A percentile compares a stretch with the other conserved stretches of the same genome.
Evolutionary conservation across 2,797 vertebrate species (phyloP).

Genomic region (Falco concolor): DNA sequence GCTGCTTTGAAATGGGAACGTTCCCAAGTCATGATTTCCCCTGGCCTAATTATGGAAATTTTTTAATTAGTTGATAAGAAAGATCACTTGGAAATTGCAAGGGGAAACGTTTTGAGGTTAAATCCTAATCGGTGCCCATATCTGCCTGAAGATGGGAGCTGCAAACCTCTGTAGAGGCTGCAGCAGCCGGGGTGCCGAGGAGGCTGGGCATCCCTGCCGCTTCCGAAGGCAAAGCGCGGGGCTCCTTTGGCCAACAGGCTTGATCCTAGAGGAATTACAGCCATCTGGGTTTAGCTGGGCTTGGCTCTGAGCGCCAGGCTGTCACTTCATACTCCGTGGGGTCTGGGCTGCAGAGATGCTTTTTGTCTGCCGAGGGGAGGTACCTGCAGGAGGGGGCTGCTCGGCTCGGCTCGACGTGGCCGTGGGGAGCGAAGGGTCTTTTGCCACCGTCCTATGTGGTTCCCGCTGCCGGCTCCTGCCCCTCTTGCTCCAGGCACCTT

Average conservation of each 20-base stretch:
- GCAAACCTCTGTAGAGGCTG: not conserved
- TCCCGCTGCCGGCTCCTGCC: not conserved
- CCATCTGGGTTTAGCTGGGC: not conserved
- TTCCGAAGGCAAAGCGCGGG: fast-evolving
- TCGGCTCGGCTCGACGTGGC: fast-evolving
- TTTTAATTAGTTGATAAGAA: conserved; percentile 57
- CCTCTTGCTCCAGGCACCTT: not conserved
- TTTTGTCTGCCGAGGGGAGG: fast-evolving
- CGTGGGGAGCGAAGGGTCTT: not conserved
- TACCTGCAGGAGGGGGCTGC: not conserved
- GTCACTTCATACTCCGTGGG: fast-evolving
- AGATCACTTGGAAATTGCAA: conserved; percentile 12
- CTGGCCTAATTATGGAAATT: conserved; percentile 44
- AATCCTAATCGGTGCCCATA: not conserved
- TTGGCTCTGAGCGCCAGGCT: not conserved
- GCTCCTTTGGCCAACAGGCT: not conserved
- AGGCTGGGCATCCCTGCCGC: not conserved
- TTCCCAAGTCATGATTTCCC: not conserved
- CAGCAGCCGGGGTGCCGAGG: fast-evolving
- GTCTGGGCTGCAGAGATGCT: not conserved
- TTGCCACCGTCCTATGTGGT: fast-evolving
- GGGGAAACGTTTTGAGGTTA: conserved; percentile 29
- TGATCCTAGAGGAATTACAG: not conserved
- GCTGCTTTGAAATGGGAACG: not conserved
- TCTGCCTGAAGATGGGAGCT: not conserved